Base-by-base conservation (phyloP, 1,140 invertebrate species). In the Drosophila varians region DNA sequence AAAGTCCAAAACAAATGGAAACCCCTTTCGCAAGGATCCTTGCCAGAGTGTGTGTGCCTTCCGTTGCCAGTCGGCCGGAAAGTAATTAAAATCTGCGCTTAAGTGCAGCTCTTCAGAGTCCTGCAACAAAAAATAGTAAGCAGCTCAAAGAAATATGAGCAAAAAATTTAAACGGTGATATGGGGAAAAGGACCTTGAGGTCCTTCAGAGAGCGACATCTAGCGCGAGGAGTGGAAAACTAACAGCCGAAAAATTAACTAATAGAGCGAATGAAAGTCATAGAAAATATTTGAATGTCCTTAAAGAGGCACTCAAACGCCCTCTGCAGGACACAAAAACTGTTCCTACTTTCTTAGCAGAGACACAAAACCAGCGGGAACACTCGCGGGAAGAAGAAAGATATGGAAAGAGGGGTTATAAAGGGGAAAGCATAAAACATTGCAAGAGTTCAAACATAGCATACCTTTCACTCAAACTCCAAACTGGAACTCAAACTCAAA, bases 21-120 rank as follows among this genome's bases (percentile, higher is more conserved):
- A 26, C 21, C 46, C 28, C 16, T 7, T 53, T 8, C 28, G 28
- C 43, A 36, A 18, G 66, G 26, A 49, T 42, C 31, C 42, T 71
- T 70, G 28, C 2, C 0, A 31, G 28, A 31, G 28, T 70, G 47
- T 66, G 51, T 55, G 52, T 26, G 60, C 47, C 71, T 71, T 77
- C 79, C 79, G 79, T 60, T 84, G 75, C 70, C 80, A 79, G 79
- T 86, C 80, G 82, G 82, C 80, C 80, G 80, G 80, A 86, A 86
- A 86, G 82, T 86, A 86, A 86, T 86, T 86, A 86, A 86, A 86
- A 86, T 86, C 76, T 86, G 77, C 80, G 82, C 80, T 80, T 86
- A 86, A 86, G 80, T 86, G 80, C 80, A 87, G 76, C 61, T 77
- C 73, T 84, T 80, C 60, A 76, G 56, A 74, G 16, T 3, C 49